Evolutionary conservation across 2,797 vertebrate genomes (phyloP), one percentile per base, ranked within the genome.

Genomic region (Pangasius larnaudii): DNA sequence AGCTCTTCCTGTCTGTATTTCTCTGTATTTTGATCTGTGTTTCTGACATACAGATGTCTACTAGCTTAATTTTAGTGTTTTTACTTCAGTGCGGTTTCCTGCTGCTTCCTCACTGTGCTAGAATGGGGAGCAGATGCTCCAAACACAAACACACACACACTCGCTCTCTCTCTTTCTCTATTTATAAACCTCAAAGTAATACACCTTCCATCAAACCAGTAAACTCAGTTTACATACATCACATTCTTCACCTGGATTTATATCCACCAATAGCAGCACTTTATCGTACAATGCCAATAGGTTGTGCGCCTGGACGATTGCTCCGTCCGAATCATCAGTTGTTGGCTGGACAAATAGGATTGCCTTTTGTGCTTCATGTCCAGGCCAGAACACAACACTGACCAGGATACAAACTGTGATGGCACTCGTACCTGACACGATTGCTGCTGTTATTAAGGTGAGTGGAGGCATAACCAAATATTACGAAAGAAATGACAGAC

Each of bases 31-130:
- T 30, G 1, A 56, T 79, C 51, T 36, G 49, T 79, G 51, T 13
- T 11, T 22, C 30, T 79, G 71, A 83, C 42, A 10, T 71, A 74
- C 85, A 90, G 67, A 74, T 39, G 51, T 63, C 24, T 83, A 18
- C 53, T 1, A 5, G 59, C 11, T 79, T 89, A 88, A 88, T 86
- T 89, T 81, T 89, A 89, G 74, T 79, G 27, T 36, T 36, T 36
- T 58, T 51, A 36, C 49, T 10, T 88, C 49, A 84, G 16, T 46
- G 39, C 36, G 81, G 80, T 86, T 91, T 86, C 86, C 79, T 89
- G 90, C 71, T 30, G 18, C 51, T 56, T 79, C 65, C 36, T 72
- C 16, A 27, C 46, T 30, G 59, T 46, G 13, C 27, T 53, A 77
- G 49, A 77, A 77, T 7, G 46, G 16, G 53, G 24, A 65, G 46